phyloP scores from a whole-genome alignment of 2,888 invertebrate species.

The Papilio demoleus region DNA sequence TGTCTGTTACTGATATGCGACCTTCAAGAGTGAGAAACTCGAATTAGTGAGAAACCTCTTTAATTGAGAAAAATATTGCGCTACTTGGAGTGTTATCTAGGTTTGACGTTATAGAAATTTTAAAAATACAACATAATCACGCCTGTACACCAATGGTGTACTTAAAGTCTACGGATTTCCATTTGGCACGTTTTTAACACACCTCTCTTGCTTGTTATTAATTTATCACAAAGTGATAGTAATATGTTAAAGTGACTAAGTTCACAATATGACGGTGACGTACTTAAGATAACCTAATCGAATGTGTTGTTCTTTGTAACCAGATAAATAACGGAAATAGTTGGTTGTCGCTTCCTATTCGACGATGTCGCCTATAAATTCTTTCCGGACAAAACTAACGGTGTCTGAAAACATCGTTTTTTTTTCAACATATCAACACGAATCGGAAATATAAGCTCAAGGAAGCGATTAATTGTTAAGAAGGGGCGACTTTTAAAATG shows the following conservation, averaged over 20 bases:
- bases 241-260: not conserved
- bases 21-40: no score
- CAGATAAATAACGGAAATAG: slow-evolving; percentile 21
- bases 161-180: no score
- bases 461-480: slow-evolving; percentile 60
- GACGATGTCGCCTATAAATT: slow-evolving; percentile 37
- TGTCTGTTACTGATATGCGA: no score
- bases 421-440: slow-evolving; percentile 34
- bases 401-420: slow-evolving; percentile 28
- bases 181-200: no score
- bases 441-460: slow-evolving; percentile 51
- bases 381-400: slow-evolving; percentile 40
- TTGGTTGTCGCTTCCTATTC: slow-evolving; percentile 33
- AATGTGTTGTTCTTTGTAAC: not conserved
- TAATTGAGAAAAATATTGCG: no score
- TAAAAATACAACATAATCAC: no score
- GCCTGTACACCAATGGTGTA: no score
- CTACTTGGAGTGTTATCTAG: no score
- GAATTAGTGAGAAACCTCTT: no score
- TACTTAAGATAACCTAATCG: not conserved
- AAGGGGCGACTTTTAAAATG: slow-evolving; percentile 42
- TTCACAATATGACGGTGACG: not conserved
- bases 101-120: no score
- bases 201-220: no score
- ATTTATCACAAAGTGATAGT: not conserved